Evolutionary conservation across 2,888 invertebrate species (phyloP).

Genomic region (Aelia acuminata): DNA sequence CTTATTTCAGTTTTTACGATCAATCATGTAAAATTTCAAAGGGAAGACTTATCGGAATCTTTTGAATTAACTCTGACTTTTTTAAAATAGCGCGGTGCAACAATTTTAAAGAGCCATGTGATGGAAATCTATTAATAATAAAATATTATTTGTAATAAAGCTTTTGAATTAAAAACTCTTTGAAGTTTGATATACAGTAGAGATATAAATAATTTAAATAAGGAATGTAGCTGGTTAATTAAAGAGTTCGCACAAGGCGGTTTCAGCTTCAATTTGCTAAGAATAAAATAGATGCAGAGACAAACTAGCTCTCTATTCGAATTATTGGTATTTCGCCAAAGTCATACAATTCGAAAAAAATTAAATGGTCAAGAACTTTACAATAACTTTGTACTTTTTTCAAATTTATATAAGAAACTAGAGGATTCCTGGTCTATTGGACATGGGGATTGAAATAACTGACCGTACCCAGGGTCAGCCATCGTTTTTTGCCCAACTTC

Average conservation of each 20-base stretch:
- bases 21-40: too few species aligned
- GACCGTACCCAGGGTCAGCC: too few species aligned
- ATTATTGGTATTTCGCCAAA: neutral
- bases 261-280: neutral
- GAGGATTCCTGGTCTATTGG: neutral
- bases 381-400: neutral
- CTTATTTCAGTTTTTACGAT: too few species aligned
- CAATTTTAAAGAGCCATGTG: too few species aligned
- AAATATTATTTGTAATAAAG: too few species aligned
- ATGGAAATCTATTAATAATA: too few species aligned
- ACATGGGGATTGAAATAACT: too few species aligned
- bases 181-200: neutral
- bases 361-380: neutral
- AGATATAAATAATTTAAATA: neutral
- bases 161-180: too few species aligned
- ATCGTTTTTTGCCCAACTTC: too few species aligned
- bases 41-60: too few species aligned
- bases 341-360: neutral
- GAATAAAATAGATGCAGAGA: neutral
- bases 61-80: too few species aligned
- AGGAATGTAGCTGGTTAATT: neutral
- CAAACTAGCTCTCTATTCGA: neutral
- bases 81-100: too few species aligned
- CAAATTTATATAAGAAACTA: neutral
- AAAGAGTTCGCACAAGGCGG: neutral